These are phyloP conservation scores for Diorhabda elongata DNA, from an alignment of 1,140 invertebrate genomes.

Conservation along the genomic window DNA sequence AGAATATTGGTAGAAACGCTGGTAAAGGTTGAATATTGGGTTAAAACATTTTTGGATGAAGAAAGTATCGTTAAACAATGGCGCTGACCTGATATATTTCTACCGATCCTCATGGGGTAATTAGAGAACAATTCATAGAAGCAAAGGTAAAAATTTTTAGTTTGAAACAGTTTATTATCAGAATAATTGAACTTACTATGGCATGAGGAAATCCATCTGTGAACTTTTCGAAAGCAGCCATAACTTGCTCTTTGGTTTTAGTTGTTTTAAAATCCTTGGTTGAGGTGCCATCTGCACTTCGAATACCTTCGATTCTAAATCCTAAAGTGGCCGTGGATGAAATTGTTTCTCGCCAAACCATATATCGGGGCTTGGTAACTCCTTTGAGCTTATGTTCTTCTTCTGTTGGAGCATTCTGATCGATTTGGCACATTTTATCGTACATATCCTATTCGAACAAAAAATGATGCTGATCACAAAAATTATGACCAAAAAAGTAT, in stretches of 20 bases:
- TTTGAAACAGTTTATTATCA: too few relatives aligned
- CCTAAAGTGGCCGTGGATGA: constrained; percentile 92
- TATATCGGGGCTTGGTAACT: constrained; percentile 92
- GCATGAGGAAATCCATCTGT: constrained; percentile 72
- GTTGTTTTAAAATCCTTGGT: constrained; percentile 97
- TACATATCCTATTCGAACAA: constrained; percentile 77
- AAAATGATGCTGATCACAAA: too few relatives aligned
- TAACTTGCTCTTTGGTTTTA: constrained; percentile 76
- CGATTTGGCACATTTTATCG: constrained; percentile 96
- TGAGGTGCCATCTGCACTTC: constrained; percentile 79
- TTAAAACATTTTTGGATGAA: too few relatives aligned
- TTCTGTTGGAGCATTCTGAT: constrained; percentile 80
- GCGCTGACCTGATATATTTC: too few relatives aligned
- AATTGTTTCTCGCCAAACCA: constrained; percentile 97
- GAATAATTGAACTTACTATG: constrained; percentile 58
- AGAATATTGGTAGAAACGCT: too few relatives aligned
- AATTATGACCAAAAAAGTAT: too few relatives aligned
- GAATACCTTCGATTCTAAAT: constrained; percentile 94
- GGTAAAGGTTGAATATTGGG: too few relatives aligned
- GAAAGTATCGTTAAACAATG: constrained; percentile 1
- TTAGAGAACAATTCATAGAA: too few relatives aligned
- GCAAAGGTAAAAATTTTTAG: too few relatives aligned
- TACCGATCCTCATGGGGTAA: too few relatives aligned
- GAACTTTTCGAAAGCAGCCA: constrained; percentile 78
- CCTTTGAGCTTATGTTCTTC: constrained; percentile 86